Base-by-base conservation (phyloP, 2,797 vertebrate species). In the Gymnocypris eckloni region DNA sequence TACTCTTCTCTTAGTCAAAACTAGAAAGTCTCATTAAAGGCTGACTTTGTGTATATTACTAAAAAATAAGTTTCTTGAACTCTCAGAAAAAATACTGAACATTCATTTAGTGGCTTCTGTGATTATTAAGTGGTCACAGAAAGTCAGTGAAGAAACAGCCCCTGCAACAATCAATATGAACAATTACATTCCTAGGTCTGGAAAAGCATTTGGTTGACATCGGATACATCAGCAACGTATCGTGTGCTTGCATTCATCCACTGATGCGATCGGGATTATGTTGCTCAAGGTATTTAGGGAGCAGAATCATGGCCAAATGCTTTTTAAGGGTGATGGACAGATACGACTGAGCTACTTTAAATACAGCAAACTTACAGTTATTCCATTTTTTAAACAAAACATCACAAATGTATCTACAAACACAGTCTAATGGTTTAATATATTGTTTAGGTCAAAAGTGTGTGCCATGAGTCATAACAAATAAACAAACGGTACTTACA, bases 111-210 rank as follows among this genome's bases (percentile, higher is more conserved):
- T 39, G 45, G 67, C 66, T 86, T 73, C 80, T 78, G 25, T 45
- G 64, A 78, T 82, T 69, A 50, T 80, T 76, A 37, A 15, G 73
- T 5, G 81, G 50, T 75, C 64, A 83, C 28, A 64, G 76, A 54
- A 81, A 77, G 75, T 88, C 64, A 87, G 50, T 75, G 73, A 67
- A 83, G 67, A 87, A 66, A 75, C 66, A 79, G 81, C 67, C 52
- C 48, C 83, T 78, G 79, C 72, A 16, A 85, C 25, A 77, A 79
- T 76, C 52, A 15, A 69, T 54, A 77, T 83, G 76, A 86, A 76
- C 18, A 56, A 48, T 85, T 90, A 90, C 88, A 90, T 87, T 89
- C 87, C 80, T 87, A 84, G 86, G 90, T 91, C 89, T 88, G 86
- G 77, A 83, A 87, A 88, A 81, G 78, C 76, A 86, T 90, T 89